Evolutionary conservation across 1,140 invertebrate species (phyloP).

Genomic region (Paramacrobiotus metropolitanus): DNA sequence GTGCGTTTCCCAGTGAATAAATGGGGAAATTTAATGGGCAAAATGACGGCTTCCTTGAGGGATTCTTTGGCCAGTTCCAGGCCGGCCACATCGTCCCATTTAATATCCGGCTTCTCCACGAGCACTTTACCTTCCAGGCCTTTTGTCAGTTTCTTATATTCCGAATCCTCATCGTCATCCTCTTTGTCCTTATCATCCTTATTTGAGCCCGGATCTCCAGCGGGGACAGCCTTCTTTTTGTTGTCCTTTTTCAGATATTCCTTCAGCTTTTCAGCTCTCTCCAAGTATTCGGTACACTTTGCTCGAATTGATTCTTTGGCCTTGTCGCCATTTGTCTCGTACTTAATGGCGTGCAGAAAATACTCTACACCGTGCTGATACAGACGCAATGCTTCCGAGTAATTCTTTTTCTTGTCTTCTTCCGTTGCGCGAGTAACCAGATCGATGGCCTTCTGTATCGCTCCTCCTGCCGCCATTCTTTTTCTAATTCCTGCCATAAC

Average conservation of each 20-base stretch:
- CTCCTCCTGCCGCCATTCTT: background rate
- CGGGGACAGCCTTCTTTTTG: conserved; percentile 65
- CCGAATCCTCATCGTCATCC: conserved; percentile 72
- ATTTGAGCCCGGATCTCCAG: conserved; percentile 28
- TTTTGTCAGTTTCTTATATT: conserved; percentile 74
- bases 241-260: conserved; percentile 38
- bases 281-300: conserved; percentile 79
- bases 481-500: conserved; percentile 90
- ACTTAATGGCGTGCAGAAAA: conserved; percentile 95
- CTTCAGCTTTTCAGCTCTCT: conserved; percentile 89
- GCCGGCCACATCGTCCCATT: conserved; percentile 94
- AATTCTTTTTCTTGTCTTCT: conserved; percentile 93
- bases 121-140: conserved; percentile 58
- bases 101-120: conserved; percentile 80
- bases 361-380: conserved; percentile 98
- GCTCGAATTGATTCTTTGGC: conserved; percentile 71
- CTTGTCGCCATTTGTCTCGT: conserved; percentile 85
- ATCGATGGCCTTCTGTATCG: conserved; percentile 70
- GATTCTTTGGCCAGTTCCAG: conserved; percentile 91
- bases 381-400: conserved; percentile 72
- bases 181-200: conserved; percentile 44
- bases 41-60: conserved; percentile 95
- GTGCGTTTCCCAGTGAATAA: conserved; percentile 91
- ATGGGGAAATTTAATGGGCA: conserved; percentile 97
- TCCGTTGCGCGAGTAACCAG: conserved; percentile 92